A percentile compares a stretch with the other conserved stretches of the same genome.
These are phyloP conservation scores for Simalia tracyae DNA, from an alignment of 2,797 vertebrate genomes.

Conservation along the genomic window DNA sequence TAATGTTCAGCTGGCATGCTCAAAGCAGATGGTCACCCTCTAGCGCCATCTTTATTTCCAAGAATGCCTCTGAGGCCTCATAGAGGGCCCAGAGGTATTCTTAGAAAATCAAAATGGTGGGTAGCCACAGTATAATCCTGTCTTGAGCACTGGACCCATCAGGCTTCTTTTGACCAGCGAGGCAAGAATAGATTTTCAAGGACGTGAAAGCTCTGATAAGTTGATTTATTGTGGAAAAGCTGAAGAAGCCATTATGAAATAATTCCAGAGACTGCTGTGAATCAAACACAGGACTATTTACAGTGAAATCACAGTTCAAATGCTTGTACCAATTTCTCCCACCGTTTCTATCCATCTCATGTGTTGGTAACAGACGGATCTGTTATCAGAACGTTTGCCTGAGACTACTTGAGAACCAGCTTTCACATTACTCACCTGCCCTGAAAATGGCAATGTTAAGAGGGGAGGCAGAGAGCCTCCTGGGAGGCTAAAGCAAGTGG, in stretches of 20 bases:
- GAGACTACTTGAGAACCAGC: background rate
- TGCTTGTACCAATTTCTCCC: background rate
- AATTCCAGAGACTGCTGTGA: background rate
- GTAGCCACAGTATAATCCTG: background rate
- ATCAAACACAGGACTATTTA: background rate
- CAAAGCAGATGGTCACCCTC: background rate
- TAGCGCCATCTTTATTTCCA: background rate
- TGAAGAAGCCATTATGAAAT: background rate
- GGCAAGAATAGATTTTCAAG: background rate
- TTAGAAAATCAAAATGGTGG: background rate
- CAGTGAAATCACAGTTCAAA: background rate
- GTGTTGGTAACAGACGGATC: background rate
- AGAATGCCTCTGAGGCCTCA: background rate
- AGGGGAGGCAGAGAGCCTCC: background rate
- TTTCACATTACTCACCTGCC: background rate
- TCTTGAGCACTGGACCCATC: background rate
- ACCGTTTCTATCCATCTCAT: background rate
- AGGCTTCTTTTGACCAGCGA: background rate
- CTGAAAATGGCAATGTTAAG: background rate
- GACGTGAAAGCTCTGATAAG: background rate
- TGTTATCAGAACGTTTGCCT: background rate
- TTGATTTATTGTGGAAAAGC: background rate
- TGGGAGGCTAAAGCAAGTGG: background rate
- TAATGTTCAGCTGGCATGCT: too few relatives aligned
- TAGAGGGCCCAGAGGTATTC: background rate